phyloP scores from a whole-genome alignment of 2,797 vertebrate species.

The Balearica regulorum region DNA sequence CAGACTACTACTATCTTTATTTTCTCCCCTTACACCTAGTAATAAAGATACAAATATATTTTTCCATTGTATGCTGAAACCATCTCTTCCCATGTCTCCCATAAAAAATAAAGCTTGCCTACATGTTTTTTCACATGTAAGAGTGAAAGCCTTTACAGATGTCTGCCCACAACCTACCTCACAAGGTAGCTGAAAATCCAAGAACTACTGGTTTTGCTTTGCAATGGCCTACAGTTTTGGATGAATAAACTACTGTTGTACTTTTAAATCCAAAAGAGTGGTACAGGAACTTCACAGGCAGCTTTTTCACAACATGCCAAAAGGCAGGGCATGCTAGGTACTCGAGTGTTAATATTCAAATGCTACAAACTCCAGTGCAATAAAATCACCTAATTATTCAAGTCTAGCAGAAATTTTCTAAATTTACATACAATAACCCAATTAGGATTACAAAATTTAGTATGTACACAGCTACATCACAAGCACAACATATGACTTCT shows the following conservation, averaged over 20 bases:
- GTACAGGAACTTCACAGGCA: background rate
- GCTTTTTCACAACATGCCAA: background rate
- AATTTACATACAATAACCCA: background rate
- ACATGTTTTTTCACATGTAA: background rate
- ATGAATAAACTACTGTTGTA: background rate
- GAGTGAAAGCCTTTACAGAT: background rate
- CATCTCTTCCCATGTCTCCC: background rate
- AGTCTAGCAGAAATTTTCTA: background rate
- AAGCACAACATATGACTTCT: background rate
- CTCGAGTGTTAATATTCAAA: background rate
- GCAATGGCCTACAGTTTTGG: background rate
- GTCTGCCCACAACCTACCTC: background rate
- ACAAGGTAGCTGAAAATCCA: background rate
- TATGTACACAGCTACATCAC: background rate
- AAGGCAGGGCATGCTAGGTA: background rate
- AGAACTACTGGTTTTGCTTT: background rate
- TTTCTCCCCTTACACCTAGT: background rate
- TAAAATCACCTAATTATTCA: background rate
- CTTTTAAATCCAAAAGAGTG: background rate
- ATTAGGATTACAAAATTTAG: background rate
- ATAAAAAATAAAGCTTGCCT: background rate
- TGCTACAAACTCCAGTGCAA: background rate
- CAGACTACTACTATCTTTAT: background rate
- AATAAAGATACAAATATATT: background rate
- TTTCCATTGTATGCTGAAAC: background rate